Evolutionary conservation across 2,888 invertebrate genomes (phyloP).

Genomic region (Baccha elongata): DNA sequence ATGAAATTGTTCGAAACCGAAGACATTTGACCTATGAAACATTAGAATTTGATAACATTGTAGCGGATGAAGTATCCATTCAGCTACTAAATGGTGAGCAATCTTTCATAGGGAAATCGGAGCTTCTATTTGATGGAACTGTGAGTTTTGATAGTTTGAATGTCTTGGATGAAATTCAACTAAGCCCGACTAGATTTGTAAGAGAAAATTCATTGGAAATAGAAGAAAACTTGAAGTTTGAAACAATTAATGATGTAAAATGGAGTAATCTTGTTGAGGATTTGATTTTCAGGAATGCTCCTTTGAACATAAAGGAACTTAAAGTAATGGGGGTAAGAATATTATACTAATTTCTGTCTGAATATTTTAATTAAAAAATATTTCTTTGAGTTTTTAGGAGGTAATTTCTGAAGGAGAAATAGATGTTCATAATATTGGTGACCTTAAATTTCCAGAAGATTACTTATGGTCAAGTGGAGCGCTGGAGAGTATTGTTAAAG

Average conservation of each 20-base stretch:
- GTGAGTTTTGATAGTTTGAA: slow-evolving; percentile 76
- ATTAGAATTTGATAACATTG: slow-evolving; percentile 76
- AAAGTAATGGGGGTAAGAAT: slow-evolving; percentile 83
- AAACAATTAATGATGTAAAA: slow-evolving; percentile 82
- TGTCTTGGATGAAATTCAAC: slow-evolving; percentile 70
- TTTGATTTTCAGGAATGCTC: slow-evolving; percentile 82
- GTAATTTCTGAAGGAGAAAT: slow-evolving; percentile 80
- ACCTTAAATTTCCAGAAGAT: slow-evolving; percentile 83
- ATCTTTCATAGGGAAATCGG: slow-evolving; percentile 77
- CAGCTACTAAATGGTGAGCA: slow-evolving; percentile 78
- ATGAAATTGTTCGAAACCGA: slow-evolving; percentile 26
- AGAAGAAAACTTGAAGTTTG: slow-evolving; percentile 77
- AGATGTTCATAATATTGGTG: slow-evolving; percentile 80
- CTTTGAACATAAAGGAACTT: slow-evolving; percentile 80
- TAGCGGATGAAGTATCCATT: slow-evolving; percentile 77
- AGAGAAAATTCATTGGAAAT: slow-evolving; percentile 60
- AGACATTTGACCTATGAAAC: slow-evolving; percentile 75
- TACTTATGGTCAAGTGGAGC: slow-evolving; percentile 82
- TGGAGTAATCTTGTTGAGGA: slow-evolving; percentile 82
- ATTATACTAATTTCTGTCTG: background rate
- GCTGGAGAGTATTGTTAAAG: slow-evolving; percentile 80
- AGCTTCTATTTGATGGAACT: slow-evolving; percentile 76
- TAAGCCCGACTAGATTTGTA: slow-evolving; percentile 34
- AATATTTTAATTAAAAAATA: too few relatives aligned
- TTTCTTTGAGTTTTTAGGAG: slow-evolving; percentile 80